These are phyloP conservation scores for Tympanuchus pallidicinctus DNA, from an alignment of 2,113 vertebrate genomes.

Conservation along the genomic window DNA sequence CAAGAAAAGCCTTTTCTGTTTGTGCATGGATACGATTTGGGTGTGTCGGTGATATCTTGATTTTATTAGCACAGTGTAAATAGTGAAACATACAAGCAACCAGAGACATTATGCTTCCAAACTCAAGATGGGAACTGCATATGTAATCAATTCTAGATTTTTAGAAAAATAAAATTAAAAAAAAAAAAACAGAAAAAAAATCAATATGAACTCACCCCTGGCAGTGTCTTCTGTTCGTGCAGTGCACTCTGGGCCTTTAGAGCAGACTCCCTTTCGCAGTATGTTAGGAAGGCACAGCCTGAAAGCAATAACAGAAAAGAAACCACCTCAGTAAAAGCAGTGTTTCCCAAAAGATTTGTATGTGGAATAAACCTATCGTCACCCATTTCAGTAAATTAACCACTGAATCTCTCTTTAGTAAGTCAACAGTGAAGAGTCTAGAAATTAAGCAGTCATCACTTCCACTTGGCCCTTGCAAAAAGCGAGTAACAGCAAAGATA, in stretches of 20 bases:
- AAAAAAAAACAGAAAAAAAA: no score
- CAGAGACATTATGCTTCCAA: background rate
- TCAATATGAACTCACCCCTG: conserved; percentile 79
- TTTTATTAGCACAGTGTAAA: conserved; percentile 14
- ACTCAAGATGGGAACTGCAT: background rate
- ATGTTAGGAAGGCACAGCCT: conserved; percentile 88
- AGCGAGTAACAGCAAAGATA: background rate
- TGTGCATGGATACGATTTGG: background rate
- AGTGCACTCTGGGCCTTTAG: conserved; percentile 87
- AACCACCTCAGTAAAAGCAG: background rate
- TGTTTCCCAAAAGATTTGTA: background rate
- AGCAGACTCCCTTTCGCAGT: conserved; percentile 87
- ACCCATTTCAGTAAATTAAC: background rate
- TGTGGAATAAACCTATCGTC: background rate
- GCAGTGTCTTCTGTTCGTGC: conserved; percentile 87
- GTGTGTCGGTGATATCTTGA: background rate
- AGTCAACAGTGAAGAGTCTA: background rate
- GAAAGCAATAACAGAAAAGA: conserved; percentile 39
- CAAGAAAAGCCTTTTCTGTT: background rate
- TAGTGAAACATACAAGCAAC: background rate
- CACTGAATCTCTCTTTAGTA: background rate
- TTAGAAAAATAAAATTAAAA: no score
- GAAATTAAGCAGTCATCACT: background rate
- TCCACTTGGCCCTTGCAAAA: background rate
- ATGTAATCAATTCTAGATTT: background rate